These are phyloP conservation scores for Trinorchestia longiramus DNA, from an alignment of 1,140 invertebrate genomes.

Conservation along the genomic window DNA sequence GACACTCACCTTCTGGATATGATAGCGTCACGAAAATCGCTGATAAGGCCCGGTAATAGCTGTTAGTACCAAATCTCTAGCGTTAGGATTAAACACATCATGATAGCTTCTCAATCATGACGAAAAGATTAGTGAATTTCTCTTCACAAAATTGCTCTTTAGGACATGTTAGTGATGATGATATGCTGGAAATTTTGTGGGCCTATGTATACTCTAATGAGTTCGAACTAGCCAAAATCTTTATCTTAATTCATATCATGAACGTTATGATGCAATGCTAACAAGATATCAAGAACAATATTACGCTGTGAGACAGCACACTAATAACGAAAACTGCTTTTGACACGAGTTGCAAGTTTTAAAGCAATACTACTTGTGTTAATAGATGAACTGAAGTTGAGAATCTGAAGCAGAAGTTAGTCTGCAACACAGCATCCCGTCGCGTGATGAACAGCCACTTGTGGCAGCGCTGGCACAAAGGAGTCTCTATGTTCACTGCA, in stretches of 20 bases:
- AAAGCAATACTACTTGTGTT: neutral
- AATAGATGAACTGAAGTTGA: neutral
- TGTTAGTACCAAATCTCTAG: neutral
- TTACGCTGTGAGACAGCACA: neutral
- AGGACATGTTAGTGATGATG: neutral
- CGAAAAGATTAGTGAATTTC: neutral
- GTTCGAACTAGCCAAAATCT: neutral
- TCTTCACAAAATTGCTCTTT: neutral
- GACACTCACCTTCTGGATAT: neutral
- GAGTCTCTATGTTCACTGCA: neutral
- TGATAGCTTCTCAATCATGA: neutral
- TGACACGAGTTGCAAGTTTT: neutral
- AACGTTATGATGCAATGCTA: neutral
- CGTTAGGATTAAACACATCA: neutral
- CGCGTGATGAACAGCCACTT: neutral
- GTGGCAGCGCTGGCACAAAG: neutral
- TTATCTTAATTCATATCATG: neutral
- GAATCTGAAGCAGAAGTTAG: neutral
- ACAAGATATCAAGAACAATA: neutral
- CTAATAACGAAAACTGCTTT: neutral
- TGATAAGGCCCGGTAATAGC: neutral
- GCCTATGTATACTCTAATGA: neutral
- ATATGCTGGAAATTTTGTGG: neutral
- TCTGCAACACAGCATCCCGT: neutral
- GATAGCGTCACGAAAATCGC: neutral